Evolutionary conservation across 2,888 invertebrate species (phyloP), one percentile per base, ranked within the genome.

Genomic region (Druceiella hillmani): DNA sequence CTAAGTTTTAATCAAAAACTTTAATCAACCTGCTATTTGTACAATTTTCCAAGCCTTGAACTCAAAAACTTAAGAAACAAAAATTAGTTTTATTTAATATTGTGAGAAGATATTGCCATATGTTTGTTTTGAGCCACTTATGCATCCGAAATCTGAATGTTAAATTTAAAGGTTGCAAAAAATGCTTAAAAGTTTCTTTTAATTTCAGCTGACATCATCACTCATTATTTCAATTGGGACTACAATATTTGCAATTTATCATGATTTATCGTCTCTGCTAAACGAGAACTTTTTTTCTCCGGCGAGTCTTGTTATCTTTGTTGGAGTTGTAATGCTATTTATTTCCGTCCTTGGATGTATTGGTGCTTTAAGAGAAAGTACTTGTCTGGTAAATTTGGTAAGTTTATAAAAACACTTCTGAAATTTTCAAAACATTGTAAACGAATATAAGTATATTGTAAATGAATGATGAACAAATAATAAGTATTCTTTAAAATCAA

Each of bases 301-400:
- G 10, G 87, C 92, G 2, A 78, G 86, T 12, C 75, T 93, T 29
- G 67, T 95, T 38, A 85, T 95, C 48, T 81, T 83, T 31, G 83
- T 87, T 31, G 94, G 94, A 1, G 71, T 81, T 15, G 76, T 92
- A 45, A 83, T 93, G 60, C 83, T 94, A 52, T 67, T 88, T 43
- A 83, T 94, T 26, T 90, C 93, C 1, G 83, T 87, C 50, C 78
- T 94, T 54, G 95, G 93, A 34, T 93, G 93, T 64, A 85, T 89
- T 53, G 94, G 94, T 16, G 93, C 93, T 3, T 72, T 90, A 53
- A 79, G 79, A 52, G 93, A 94, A 61, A 89, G 87, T 61, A 86
- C 88, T 50, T 83, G 83, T 60, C 74, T 92, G 59, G 79, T 91
- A 32, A 84, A 90, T 59, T 78, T 85, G 55, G 87, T 87, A 65